Evolutionary conservation across 2,888 invertebrate genomes (phyloP), one percentile per base, ranked within the genome.

Genomic region (Campoletis raptor): DNA sequence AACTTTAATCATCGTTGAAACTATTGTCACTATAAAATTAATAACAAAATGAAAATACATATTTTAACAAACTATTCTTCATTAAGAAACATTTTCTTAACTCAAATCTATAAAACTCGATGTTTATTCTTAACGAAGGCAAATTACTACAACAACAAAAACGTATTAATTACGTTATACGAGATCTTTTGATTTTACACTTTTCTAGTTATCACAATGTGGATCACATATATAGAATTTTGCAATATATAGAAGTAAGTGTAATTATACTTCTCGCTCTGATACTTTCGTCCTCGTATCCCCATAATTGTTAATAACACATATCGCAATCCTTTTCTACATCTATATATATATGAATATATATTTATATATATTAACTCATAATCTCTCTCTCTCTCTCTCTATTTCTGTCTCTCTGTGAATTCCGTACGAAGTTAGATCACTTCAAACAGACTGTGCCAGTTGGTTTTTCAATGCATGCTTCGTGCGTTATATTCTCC

Each of bases 201-300:
- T 64, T 73, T 73, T 67, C 64, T 18, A 45, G 42, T 52, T 30
- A 48, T 66, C 52, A 73, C 54, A 84, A 74, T 69, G 73, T 81
- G 36, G 24, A 30, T 52, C 24, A 64, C 15, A 9, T n/a, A 21
- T 10, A 57, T 21, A 70, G 40, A 54, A 45, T 40, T 40, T 12
- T 45, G 37, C 12, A 15, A 66, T 37, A 45, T 52, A 74, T 80
- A 64, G 30, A 52, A 66, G 52, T 76, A 66, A 73, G 10, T 24
- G 37, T 77, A 80, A 86, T 86, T 83, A 83, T 83, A 83, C 66
- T 86, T 83, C 72, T 77, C 80, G 80, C 77, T 86, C 80, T 40
- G 80, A 86, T 81, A 80, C 76, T 42, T 77, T 80, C 83, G 86
- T 86, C 83, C 83, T 80, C 83, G 86, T 83, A 72, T 81, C 48